Percentiles rank a stretch among this genome's conserved stretches.
These are phyloP conservation scores for Deilephila elpenor DNA, from an alignment of 2,888 invertebrate genomes.

Conservation along the genomic window DNA sequence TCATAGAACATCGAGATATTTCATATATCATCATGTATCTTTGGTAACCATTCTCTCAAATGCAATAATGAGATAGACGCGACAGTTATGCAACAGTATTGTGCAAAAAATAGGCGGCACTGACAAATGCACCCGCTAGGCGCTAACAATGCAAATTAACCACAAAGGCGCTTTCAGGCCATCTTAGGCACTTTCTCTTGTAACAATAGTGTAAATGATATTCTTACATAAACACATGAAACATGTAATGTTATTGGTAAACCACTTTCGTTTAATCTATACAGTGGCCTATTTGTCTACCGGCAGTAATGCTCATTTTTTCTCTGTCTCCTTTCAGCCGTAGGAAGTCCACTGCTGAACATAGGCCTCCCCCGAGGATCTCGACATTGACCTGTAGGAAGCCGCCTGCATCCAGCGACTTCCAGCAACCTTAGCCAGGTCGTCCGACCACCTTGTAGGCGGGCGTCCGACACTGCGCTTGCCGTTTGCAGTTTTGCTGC, in stretches of 20 bases:
- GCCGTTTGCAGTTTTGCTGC: too few species aligned
- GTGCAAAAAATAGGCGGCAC: background rate
- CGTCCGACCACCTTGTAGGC: too few species aligned
- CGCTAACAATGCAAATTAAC: slow-evolving; percentile 3
- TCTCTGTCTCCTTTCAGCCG: too few species aligned
- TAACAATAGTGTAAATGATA: slow-evolving; percentile 1
- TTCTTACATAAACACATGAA: background rate
- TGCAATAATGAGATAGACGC: background rate
- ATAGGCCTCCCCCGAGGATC: too few species aligned
- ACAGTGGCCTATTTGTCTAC: too few species aligned
- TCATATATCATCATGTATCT: background rate
- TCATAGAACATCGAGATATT: background rate
- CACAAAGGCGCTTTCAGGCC: background rate
- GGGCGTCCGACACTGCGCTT: too few species aligned
- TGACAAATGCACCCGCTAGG: background rate
- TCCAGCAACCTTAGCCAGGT: too few species aligned
- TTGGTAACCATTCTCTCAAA: background rate
- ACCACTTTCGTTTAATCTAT: too few species aligned
- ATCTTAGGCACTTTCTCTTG: slow-evolving; percentile 6
- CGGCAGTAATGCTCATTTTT: too few species aligned
- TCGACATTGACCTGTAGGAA: too few species aligned
- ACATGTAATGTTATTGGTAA: background rate
- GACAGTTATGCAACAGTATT: background rate
- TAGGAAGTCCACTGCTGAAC: too few species aligned
- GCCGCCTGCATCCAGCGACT: too few species aligned